Evolutionary conservation across 2,797 vertebrate species (phyloP).

Genomic region (Lacerta viridis): DNA sequence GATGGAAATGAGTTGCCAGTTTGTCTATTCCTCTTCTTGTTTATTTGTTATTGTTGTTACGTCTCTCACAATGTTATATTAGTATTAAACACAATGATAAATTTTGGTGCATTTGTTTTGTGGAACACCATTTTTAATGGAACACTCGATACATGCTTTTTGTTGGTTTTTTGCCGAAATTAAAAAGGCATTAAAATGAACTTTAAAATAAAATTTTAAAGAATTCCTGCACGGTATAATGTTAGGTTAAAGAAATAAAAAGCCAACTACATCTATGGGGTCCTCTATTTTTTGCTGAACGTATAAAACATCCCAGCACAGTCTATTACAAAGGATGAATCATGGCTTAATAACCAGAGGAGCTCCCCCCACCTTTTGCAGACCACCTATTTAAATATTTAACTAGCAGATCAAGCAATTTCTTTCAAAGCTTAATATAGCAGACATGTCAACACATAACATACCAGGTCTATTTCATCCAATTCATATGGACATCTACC

Average conservation of each 20-base stretch:
- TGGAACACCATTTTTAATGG: not conserved
- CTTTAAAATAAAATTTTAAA: not conserved
- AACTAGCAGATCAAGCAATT: constrained; percentile 24
- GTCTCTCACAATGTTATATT: not conserved
- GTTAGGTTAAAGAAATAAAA: constrained; percentile 3
- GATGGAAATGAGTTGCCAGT: not conserved
- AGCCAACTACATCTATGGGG: not conserved
- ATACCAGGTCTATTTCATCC: constrained; percentile 3
- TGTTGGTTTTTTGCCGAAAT: not conserved
- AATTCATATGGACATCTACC: constrained; percentile 6
- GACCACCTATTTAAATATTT: constrained; percentile 35
- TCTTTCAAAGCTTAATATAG: constrained; percentile 19
- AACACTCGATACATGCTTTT: not conserved
- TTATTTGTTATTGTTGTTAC: not conserved
- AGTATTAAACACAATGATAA: not conserved
- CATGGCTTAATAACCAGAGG: constrained; percentile 32
- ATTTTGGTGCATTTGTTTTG: not conserved
- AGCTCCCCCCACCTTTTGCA: not conserved
- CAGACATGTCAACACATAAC: constrained; percentile 4
- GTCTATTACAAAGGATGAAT: constrained; percentile 36
- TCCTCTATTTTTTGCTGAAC: not conserved
- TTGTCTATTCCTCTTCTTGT: not conserved
- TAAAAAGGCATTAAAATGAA: not conserved
- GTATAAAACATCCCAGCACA: constrained; percentile 16
- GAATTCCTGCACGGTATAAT: not conserved